Percentiles rank a stretch among this genome's conserved stretches.
These are phyloP conservation scores for Julus scandinavius DNA, from an alignment of 2,888 invertebrate genomes.

Conservation along the genomic window DNA sequence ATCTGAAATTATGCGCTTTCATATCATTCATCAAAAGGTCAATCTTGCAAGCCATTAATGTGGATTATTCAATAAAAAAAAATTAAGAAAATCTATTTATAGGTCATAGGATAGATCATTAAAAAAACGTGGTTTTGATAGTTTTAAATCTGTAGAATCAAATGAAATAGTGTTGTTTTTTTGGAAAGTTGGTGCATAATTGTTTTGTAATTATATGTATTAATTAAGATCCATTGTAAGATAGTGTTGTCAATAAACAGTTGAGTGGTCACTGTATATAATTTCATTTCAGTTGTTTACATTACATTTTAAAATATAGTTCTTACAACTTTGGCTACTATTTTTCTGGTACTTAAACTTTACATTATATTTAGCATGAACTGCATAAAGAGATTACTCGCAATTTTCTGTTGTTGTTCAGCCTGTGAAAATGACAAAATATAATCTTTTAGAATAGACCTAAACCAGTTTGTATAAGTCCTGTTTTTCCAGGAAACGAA, in stretches of 20 bases:
- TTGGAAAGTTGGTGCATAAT: constrained; percentile 22
- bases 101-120: neutral
- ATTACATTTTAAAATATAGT: no score
- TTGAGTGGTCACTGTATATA: neutral
- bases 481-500: no score
- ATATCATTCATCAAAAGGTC: neutral
- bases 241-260: constrained; percentile 15
- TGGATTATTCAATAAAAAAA: constrained; percentile 17
- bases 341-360: no score
- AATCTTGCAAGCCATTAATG: neutral
- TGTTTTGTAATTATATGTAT: neutral
- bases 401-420: no score
- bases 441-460: no score
- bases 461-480: no score
- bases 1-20: neutral
- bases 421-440: no score
- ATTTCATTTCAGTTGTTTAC: neutral
- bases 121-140: neutral
- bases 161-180: neutral
- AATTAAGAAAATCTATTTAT: neutral
- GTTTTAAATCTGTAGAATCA: neutral
- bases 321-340: no score
- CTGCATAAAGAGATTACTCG: no score
- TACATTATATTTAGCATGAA: no score
- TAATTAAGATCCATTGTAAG: neutral